Conservation (phyloP, 2,797 vertebrate species). For the Sebastes hubbsi region DNA sequence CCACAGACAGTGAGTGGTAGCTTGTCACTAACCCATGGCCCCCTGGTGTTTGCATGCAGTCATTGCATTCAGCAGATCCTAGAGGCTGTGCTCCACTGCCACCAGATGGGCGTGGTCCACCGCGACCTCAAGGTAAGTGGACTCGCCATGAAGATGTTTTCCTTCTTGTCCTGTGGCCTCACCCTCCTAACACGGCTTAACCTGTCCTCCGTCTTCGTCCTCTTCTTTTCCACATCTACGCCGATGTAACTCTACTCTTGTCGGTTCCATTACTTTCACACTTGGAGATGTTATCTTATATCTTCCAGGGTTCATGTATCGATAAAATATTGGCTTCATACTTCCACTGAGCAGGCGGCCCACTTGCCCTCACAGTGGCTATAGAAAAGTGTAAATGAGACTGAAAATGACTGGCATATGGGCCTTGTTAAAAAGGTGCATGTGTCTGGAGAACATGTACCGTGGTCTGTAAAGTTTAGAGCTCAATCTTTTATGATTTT, state of each 20-base stretch:
- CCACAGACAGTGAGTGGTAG: constrained; percentile 84
- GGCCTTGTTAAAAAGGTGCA: not conserved
- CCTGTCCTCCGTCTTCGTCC: not conserved
- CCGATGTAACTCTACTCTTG: not conserved
- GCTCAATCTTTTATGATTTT: not conserved
- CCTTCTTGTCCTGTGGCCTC: not conserved
- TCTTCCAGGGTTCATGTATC: not conserved
- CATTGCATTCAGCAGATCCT: constrained; percentile 99
- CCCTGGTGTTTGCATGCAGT: constrained; percentile 98
- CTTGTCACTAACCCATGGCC: constrained; percentile 91
- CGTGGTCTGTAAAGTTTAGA: too few relatives aligned
- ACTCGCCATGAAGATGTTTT: constrained; percentile 8
- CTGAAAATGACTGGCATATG: not conserved
- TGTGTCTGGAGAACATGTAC: not conserved
- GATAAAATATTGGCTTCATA: not conserved
- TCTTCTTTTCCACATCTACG: not conserved
- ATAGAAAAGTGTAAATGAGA: not conserved
- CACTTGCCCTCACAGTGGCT: not conserved
- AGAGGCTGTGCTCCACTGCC: constrained; percentile 97
- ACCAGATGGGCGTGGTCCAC: constrained; percentile 99
- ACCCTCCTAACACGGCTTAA: not conserved
- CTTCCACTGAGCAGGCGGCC: not conserved
- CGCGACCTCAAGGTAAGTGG: constrained; percentile 97
- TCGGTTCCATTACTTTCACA: not conserved
- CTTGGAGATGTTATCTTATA: not conserved